These are phyloP conservation scores for Nephila pilipes DNA, from an alignment of 1,140 invertebrate species.

Conservation along the genomic window DNA sequence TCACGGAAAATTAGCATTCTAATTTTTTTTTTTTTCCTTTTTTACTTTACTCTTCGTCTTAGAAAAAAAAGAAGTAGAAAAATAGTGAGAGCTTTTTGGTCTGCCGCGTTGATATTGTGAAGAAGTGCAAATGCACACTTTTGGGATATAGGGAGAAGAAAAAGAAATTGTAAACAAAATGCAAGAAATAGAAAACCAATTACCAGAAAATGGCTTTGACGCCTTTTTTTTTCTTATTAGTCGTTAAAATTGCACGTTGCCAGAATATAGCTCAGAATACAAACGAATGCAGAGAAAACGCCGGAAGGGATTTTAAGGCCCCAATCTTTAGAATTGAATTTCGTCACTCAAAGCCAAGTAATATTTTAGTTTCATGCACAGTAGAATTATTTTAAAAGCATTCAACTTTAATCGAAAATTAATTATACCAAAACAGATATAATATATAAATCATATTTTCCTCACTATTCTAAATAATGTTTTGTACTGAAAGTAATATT, in stretches of 20 bases:
- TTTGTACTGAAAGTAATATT: too few relatives aligned
- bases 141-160: neutral
- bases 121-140: neutral
- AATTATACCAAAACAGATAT: too few relatives aligned
- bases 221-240: neutral
- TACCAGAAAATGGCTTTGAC: neutral
- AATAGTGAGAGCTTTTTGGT: neutral
- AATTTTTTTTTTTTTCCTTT: slow-evolving; percentile 11
- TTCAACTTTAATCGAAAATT: too few relatives aligned
- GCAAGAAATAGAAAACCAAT: neutral
- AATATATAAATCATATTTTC: too few relatives aligned
- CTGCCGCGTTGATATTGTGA: neutral
- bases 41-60: neutral
- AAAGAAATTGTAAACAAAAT: neutral
- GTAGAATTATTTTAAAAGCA: too few relatives aligned
- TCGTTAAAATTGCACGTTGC: neutral
- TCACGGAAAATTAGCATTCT: slow-evolving; percentile 16
- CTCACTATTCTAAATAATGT: too few relatives aligned
- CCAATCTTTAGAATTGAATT: too few relatives aligned
- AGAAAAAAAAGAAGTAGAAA: neutral
- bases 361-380: too few relatives aligned
- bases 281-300: too few relatives aligned
- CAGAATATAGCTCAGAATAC: neutral
- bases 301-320: too few relatives aligned
- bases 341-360: too few relatives aligned